phyloP scores from a whole-genome alignment of 1,140 invertebrate genomes.

The Drosophila lacertosa region DNA sequence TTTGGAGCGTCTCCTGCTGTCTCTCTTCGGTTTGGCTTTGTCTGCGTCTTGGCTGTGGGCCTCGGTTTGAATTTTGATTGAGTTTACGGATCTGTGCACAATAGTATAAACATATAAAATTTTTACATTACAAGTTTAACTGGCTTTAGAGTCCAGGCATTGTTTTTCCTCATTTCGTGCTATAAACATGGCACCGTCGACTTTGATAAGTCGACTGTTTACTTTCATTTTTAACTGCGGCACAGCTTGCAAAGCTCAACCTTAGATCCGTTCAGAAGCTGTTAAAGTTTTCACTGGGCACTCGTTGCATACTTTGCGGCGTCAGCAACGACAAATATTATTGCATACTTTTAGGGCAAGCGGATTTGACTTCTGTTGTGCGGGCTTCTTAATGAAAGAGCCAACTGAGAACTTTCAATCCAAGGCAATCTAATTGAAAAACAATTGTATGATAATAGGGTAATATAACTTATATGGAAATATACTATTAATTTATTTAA shows the following conservation, averaged over 20 bases:
- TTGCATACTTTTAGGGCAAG: too few species aligned
- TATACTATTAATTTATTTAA: too few species aligned
- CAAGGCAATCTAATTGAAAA: too few species aligned
- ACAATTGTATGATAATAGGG: too few species aligned
- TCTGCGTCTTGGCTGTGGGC: neutral
- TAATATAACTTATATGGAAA: too few species aligned
- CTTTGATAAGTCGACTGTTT: conserved; percentile 41
- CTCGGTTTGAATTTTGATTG: conserved; percentile 16
- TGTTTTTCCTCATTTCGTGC: conserved; percentile 61
- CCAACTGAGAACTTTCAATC: too few species aligned
- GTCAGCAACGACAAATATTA: too few species aligned
- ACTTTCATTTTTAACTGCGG: conserved; percentile 61
- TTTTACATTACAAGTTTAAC: conserved; percentile 45
- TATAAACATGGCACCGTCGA: conserved; percentile 29
- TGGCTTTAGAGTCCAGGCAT: conserved; percentile 57
- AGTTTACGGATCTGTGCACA: neutral
- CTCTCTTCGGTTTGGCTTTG: neutral
- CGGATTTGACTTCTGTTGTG: too few species aligned
- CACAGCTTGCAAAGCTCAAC: neutral
- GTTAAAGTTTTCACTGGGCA: neutral
- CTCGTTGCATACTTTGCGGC: conserved; percentile 12
- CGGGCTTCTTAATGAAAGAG: too few species aligned
- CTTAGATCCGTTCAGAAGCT: neutral
- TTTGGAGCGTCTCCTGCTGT: neutral
- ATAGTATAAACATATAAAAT: neutral